Percentiles rank a stretch among this genome's conserved stretches.
These are phyloP conservation scores for Ceriagrion tenellum DNA, from an alignment of 2,888 invertebrate genomes.

Conservation along the genomic window DNA sequence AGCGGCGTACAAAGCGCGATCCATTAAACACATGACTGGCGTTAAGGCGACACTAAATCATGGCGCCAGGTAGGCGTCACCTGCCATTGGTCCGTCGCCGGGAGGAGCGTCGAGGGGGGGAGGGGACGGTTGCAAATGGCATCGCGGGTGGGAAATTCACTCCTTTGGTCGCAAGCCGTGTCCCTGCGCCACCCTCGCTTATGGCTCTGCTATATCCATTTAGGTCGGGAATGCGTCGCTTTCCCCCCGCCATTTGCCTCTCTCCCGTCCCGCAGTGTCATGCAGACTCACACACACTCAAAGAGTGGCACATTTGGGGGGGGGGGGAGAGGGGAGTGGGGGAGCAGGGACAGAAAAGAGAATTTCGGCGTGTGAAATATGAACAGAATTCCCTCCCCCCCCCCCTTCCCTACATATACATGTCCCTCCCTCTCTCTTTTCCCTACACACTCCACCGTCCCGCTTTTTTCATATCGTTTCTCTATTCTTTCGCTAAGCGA, in stretches of 20 bases:
- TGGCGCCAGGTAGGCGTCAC: neutral
- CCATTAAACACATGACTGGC: conserved; percentile 26
- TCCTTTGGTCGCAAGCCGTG: neutral
- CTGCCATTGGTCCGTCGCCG: neutral
- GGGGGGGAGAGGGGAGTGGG: neutral
- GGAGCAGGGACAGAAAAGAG: neutral
- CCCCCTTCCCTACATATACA: too few relatives aligned
- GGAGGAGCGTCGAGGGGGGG: too few relatives aligned
- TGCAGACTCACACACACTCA: neutral
- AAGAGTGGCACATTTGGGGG: neutral
- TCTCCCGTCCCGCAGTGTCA: neutral
- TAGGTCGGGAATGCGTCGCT: neutral
- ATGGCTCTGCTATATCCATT: neutral
- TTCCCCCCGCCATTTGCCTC: neutral
- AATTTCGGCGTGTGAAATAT: neutral
- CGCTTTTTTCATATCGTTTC: neutral
- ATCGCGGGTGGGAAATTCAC: neutral
- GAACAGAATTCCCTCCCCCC: neutral
- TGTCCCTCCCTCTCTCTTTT: neutral
- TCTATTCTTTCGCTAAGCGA: neutral
- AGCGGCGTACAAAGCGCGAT: neutral
- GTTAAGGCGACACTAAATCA: neutral
- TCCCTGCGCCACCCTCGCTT: too few relatives aligned
- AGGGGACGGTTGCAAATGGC: neutral
- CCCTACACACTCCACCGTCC: neutral